phyloP scores from a whole-genome alignment of 1,140 invertebrate species.

The Reticulitermes speratus region DNA sequence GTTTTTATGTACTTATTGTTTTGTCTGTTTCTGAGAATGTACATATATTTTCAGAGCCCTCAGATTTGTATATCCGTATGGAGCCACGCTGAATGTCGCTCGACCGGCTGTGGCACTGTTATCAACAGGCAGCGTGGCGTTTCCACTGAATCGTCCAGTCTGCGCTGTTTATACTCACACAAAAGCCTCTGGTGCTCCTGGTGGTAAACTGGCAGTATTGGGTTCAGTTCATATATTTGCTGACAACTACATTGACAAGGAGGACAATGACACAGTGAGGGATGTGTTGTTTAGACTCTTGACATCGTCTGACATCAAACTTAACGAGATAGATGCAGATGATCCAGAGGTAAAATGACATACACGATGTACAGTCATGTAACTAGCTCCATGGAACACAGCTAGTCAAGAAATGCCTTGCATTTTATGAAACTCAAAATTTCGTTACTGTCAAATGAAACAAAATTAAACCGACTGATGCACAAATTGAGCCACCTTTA shows the following conservation, averaged over 20 bases:
- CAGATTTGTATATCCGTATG: slow-evolving; percentile 92
- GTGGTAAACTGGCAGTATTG: slow-evolving; percentile 31
- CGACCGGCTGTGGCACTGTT: slow-evolving; percentile 85
- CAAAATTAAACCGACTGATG: too few species aligned
- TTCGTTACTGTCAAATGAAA: too few species aligned
- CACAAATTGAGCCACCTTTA: too few species aligned
- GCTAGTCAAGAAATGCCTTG: too few species aligned
- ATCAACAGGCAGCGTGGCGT: slow-evolving; percentile 89
- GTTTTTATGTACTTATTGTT: background rate
- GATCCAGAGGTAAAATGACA: slow-evolving; percentile 79
- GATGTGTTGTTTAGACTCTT: slow-evolving; percentile 88
- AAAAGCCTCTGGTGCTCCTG: background rate
- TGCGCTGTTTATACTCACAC: slow-evolving; percentile 75
- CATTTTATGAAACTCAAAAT: too few species aligned
- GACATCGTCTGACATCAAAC: slow-evolving; percentile 64
- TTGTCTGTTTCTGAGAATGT: background rate
- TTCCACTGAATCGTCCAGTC: slow-evolving; percentile 90
- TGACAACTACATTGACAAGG: slow-evolving; percentile 90
- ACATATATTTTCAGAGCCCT: slow-evolving; percentile 59
- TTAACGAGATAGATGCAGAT: slow-evolving; percentile 84
- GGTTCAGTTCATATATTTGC: slow-evolving; percentile 77
- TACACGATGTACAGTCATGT: too few species aligned
- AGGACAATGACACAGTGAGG: slow-evolving; percentile 88
- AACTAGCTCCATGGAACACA: too few species aligned
- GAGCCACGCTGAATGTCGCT: slow-evolving; percentile 91